Evolutionary conservation across 2,888 invertebrate species (phyloP).

Genomic region (Gasteruption jaculator): DNA sequence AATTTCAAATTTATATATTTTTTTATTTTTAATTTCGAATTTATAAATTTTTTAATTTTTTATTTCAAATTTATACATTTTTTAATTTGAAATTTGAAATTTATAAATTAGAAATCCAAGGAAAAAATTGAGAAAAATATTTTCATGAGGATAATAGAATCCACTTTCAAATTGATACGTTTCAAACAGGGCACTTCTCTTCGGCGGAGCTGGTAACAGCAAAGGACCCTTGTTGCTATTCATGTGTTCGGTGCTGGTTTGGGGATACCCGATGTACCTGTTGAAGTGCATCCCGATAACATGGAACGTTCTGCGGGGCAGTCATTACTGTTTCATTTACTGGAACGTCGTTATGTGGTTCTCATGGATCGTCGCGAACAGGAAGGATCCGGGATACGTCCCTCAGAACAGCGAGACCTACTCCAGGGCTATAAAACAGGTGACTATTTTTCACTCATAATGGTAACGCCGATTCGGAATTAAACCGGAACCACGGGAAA

Average conservation of each 20-base stretch:
- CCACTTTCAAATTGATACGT: too few relatives aligned
- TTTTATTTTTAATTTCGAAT: too few relatives aligned
- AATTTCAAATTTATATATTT: too few relatives aligned
- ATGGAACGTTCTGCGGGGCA: conserved; percentile 81
- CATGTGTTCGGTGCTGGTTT: conserved; percentile 77
- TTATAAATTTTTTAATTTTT: too few relatives aligned
- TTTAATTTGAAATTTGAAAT: too few relatives aligned
- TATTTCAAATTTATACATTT: too few relatives aligned
- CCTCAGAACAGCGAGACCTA: conserved; percentile 87
- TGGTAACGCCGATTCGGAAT: background rate
- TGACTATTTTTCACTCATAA: conserved; percentile 22
- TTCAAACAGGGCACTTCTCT: conserved; percentile 67
- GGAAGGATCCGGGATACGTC: conserved; percentile 85
- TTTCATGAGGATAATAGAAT: too few relatives aligned
- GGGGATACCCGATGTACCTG: conserved; percentile 94
- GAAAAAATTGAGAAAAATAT: too few relatives aligned
- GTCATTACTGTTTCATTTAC: conserved; percentile 86
- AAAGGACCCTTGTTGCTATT: conserved; percentile 85
- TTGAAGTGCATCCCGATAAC: conserved; percentile 86
- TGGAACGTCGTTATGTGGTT: conserved; percentile 93
- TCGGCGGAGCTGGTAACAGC: conserved; percentile 87
- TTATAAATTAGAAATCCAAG: too few relatives aligned
- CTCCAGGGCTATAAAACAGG: conserved; percentile 81
- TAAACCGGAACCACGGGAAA: background rate
- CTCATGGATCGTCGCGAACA: conserved; percentile 84